Evolutionary conservation across 2,888 invertebrate species (phyloP).

Genomic region (Serrognathus titanus): DNA sequence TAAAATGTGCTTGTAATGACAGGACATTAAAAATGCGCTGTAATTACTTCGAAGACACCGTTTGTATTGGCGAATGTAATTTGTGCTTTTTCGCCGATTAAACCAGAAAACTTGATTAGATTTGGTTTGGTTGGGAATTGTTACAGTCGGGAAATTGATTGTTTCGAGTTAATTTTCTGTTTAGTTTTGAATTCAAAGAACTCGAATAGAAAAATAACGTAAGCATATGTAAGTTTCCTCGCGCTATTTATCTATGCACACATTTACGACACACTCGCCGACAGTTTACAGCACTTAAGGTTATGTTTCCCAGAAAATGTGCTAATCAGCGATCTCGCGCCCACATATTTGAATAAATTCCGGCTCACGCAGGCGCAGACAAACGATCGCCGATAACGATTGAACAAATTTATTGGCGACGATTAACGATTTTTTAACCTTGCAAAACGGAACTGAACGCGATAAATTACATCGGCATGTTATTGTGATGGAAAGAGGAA

Average conservation of each 20-base stretch:
- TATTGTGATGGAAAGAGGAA: constrained; percentile 8
- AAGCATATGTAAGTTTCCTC: neutral
- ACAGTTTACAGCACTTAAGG: constrained; percentile 5
- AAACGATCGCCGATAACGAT: constrained; percentile 12
- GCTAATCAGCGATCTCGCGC: constrained; percentile 9
- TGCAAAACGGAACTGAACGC: constrained; percentile 15
- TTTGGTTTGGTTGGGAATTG: too few species aligned
- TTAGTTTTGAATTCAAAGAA: too few species aligned
- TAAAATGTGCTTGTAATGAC: constrained; percentile 1
- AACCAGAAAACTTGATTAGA: too few species aligned
- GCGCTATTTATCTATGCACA: neutral
- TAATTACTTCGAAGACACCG: too few species aligned
- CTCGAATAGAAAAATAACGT: too few species aligned
- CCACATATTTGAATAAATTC: neutral
- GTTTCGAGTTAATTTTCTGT: too few species aligned
- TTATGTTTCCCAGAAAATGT: constrained; percentile 12
- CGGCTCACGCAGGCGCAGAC: constrained; percentile 4
- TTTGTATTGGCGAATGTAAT: too few species aligned
- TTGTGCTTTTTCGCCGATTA: too few species aligned
- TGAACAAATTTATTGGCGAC: constrained; percentile 12
- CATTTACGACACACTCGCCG: neutral
- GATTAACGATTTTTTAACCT: constrained; percentile 16
- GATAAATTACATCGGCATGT: constrained; percentile 12
- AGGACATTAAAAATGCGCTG: neutral
- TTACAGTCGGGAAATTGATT: too few species aligned